A percentile compares a stretch with the other conserved stretches of the same genome.
Conservation (phyloP, 2,113 vertebrate species). For the Chionis minor region DNA sequence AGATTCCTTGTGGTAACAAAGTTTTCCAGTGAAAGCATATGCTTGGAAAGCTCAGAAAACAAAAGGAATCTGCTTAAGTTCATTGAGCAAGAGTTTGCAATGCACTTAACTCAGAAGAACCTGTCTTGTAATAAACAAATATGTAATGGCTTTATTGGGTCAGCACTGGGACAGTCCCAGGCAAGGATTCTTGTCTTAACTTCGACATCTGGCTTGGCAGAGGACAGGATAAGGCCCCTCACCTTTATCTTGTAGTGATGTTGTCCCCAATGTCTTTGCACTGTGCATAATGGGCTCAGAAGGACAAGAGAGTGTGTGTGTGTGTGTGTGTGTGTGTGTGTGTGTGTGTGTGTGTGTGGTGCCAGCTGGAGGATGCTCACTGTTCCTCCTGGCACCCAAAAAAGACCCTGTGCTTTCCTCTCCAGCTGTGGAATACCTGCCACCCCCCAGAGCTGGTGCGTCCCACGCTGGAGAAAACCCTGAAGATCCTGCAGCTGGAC, state of each 20-base stretch:
- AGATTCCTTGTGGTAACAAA: conserved; percentile 30
- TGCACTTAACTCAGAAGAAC: neutral
- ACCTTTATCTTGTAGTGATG: neutral
- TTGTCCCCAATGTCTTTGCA: neutral
- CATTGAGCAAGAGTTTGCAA: neutral
- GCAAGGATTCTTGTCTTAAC: neutral
- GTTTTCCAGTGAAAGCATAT: conserved; percentile 50
- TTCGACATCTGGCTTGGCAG: neutral
- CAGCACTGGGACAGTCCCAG: neutral
- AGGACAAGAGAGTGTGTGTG: neutral
- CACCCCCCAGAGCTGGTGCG: conserved; percentile 85
- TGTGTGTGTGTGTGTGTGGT: too few relatives aligned
- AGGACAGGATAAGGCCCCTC: neutral
- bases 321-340: too few relatives aligned
- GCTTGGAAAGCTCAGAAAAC: conserved; percentile 13
- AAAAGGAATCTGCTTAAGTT: neutral
- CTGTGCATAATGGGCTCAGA: neutral
- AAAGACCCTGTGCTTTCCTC: neutral
- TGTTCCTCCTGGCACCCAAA: neutral
- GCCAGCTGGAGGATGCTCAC: neutral
- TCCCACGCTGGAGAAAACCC: conserved; percentile 84
- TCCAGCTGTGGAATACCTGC: conserved; percentile 91
- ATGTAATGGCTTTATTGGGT: neutral
- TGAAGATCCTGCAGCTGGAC: conserved; percentile 82
- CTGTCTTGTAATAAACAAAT: neutral